phyloP scores from a whole-genome alignment of 1,140 invertebrate species.

The Camponotus pennsylvanicus region DNA sequence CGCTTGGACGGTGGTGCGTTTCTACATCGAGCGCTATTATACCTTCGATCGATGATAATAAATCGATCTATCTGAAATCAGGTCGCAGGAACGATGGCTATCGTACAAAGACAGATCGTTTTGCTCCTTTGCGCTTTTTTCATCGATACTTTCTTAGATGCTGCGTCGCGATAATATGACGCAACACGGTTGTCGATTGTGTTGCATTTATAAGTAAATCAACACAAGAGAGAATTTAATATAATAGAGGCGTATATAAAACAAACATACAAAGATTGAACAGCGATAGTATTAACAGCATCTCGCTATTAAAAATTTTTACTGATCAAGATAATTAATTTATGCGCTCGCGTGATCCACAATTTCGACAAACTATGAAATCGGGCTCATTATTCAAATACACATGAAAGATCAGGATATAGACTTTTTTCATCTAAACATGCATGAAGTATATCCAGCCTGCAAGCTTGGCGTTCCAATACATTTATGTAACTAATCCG shows the following conservation, averaged over 20 bases:
- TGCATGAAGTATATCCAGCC: conserved; percentile 23
- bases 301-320: not conserved
- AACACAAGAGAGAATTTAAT: not conserved
- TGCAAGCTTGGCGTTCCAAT: conserved; percentile 43
- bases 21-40: conserved; percentile 52
- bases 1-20: conserved; percentile 53
- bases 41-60: conserved; percentile 63
- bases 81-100: conserved; percentile 54
- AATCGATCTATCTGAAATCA: conserved; percentile 62
- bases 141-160: conserved; percentile 45
- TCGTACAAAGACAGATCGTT: conserved; percentile 59
- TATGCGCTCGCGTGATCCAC: not conserved
- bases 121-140: conserved; percentile 47
- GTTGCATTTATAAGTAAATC: conserved; percentile 30
- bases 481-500: conserved; percentile 33
- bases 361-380: conserved; percentile 28
- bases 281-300: not conserved
- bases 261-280: not conserved
- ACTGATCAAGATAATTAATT: not conserved
- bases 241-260: not conserved
- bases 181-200: conserved; percentile 21
- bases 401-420: conserved; percentile 22
- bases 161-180: conserved; percentile 52
- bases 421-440: conserved; percentile 57
- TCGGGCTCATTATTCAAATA: conserved; percentile 24